Evolutionary conservation across 2,797 vertebrate species (phyloP).

Genomic region (Champsocephalus gunnari): DNA sequence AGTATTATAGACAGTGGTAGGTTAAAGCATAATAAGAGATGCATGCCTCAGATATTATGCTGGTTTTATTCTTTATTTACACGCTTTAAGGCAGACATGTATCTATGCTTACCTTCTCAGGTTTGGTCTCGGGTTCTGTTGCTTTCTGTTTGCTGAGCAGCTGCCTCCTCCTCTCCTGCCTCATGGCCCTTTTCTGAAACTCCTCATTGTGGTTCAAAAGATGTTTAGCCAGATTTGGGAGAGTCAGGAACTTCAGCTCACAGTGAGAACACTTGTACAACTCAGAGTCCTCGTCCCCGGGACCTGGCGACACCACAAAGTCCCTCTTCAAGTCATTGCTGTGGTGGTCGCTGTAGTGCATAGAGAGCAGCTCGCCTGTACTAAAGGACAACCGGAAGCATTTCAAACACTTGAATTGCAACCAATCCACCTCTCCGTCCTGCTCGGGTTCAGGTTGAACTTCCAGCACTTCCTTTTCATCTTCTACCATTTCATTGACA

Average conservation of each 20-base stretch:
- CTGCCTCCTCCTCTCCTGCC: conserved; percentile 92
- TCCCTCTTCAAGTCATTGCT: conserved; percentile 94
- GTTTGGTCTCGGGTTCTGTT: conserved; percentile 87
- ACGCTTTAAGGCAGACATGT: not conserved
- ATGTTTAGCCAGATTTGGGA: conserved; percentile 89
- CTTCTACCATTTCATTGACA: conserved; percentile 65
- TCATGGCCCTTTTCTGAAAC: conserved; percentile 95
- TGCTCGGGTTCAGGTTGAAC: conserved; percentile 86
- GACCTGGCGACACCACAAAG: conserved; percentile 88
- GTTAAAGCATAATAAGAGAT: not conserved
- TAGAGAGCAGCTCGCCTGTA: conserved; percentile 91
- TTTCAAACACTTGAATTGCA: conserved; percentile 96
- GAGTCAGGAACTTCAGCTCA: conserved; percentile 91
- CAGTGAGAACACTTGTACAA: conserved; percentile 97
- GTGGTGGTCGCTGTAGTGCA: conserved; percentile 98
- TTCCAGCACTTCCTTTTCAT: conserved; percentile 79
- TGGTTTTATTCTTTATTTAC: not conserved
- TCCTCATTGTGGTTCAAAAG: conserved; percentile 95
- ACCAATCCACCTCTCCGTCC: conserved; percentile 89
- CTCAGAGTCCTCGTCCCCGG: conserved; percentile 85
- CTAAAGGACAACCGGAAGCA: conserved; percentile 96
- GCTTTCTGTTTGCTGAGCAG: conserved; percentile 93
- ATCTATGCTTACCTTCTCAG: conserved; percentile 90
- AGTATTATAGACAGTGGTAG: not conserved
- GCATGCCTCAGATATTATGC: not conserved